phyloP scores from a whole-genome alignment of 2,888 invertebrate species.

The Anagyrus pseudococci region DNA sequence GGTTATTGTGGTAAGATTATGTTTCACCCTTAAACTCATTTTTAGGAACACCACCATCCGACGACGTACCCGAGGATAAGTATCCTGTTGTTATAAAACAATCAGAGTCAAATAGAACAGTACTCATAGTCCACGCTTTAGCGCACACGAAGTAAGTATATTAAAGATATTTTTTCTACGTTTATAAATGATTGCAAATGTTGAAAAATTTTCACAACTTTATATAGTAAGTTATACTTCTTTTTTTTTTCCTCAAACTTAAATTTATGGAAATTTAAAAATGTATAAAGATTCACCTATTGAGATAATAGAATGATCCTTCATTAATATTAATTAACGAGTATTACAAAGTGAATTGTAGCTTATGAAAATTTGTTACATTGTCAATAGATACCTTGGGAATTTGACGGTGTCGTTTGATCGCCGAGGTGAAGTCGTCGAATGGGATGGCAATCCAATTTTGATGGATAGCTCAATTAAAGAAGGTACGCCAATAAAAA shows the following conservation, averaged over 20 bases:
- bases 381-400: no score
- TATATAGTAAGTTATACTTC: no score
- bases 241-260: no score
- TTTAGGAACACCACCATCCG: constrained; percentile 46
- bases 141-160: constrained; percentile 73
- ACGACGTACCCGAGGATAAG: constrained; percentile 63
- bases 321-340: no score
- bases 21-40: constrained; percentile 18
- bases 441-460: constrained; percentile 77
- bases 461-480: constrained; percentile 69
- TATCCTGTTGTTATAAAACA: constrained; percentile 79
- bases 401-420: constrained; percentile 77
- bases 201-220: no score
- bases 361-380: no score
- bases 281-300: no score
- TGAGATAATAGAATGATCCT: no score
- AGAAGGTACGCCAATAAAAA: constrained; percentile 65
- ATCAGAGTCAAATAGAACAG: constrained; percentile 66
- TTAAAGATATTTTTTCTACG: no score
- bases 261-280: no score
- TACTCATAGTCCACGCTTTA: constrained; percentile 76
- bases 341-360: no score
- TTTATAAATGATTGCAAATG: no score
- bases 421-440: constrained; percentile 69
- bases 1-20: constrained; percentile 35